Conservation (phyloP, 2,888 invertebrate genomes). For the Thysanoteuthis rhombus region DNA sequence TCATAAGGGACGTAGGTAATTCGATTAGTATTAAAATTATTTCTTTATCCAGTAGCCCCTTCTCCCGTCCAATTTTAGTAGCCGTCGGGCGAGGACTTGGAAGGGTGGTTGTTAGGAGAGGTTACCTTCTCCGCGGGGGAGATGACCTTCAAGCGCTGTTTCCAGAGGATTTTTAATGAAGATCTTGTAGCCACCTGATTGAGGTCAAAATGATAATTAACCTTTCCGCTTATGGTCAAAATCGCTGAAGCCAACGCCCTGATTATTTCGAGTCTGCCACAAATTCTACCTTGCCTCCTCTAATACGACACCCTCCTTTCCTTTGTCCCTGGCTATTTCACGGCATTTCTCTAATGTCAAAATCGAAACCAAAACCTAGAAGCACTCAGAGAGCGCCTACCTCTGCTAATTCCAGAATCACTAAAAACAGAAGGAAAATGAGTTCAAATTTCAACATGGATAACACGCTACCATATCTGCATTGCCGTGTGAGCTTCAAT, state of each 20-base stretch:
- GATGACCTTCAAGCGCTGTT: neutral
- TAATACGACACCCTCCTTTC: neutral
- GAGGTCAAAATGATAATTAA: neutral
- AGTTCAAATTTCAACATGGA: no score
- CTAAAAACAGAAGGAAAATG: no score
- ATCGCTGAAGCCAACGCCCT: neutral
- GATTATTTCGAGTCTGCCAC: neutral
- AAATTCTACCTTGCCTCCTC: neutral
- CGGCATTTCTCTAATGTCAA: neutral
- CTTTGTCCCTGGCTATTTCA: neutral
- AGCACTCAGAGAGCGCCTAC: no score
- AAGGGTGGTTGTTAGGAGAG: neutral
- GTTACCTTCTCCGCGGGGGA: neutral
- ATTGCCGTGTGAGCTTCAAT: no score
- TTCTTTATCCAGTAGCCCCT: neutral
- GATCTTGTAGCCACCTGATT: neutral
- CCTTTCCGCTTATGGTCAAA: neutral
- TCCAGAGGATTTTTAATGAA: neutral
- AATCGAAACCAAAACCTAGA: no score
- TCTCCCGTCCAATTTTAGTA: neutral
- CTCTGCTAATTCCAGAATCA: no score
- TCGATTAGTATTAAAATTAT: neutral
- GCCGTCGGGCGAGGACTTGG: neutral
- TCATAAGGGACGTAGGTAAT: neutral
- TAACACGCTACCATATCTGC: no score